Evolutionary conservation across 2,113 vertebrate species (phyloP).

Genomic region (Malurus cyaneus): DNA sequence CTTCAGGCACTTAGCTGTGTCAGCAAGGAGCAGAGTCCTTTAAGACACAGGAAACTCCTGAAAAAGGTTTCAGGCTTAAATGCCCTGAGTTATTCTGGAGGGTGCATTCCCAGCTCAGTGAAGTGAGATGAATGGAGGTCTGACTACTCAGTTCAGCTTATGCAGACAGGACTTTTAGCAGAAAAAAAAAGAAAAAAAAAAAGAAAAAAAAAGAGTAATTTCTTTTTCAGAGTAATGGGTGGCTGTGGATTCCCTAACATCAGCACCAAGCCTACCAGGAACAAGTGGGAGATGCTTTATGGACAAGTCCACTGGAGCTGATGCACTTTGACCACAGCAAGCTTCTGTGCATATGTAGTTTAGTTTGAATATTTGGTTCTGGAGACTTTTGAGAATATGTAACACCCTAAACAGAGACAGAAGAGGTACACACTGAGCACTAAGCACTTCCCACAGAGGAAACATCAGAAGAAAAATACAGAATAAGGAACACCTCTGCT

Average conservation of each 20-base stretch:
- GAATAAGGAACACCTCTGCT: not conserved
- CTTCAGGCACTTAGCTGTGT: not conserved
- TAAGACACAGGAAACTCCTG: not conserved
- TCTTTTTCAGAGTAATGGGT: not conserved
- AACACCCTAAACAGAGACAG: not conserved
- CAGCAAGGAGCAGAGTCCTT: not conserved
- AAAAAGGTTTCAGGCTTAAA: not conserved
- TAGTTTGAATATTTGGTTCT: not conserved
- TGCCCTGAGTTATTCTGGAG: not conserved
- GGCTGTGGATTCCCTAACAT: not conserved
- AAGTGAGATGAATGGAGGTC: not conserved
- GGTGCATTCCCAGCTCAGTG: not conserved
- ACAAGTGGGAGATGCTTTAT: not conserved
- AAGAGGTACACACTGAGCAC: not conserved
- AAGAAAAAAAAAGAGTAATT: not conserved
- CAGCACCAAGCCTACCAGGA: not conserved
- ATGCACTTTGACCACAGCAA: not conserved
- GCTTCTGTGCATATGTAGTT: not conserved
- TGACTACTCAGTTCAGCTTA: not conserved
- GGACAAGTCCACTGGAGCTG: not conserved
- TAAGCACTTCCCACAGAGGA: not conserved
- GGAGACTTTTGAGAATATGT: not conserved
- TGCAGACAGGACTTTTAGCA: not conserved
- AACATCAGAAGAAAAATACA: not conserved
- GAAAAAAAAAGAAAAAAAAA: not conserved